Evolutionary conservation across 2,113 vertebrate genomes (phyloP).

Genomic region (Phalacrocorax brasilianus): DNA sequence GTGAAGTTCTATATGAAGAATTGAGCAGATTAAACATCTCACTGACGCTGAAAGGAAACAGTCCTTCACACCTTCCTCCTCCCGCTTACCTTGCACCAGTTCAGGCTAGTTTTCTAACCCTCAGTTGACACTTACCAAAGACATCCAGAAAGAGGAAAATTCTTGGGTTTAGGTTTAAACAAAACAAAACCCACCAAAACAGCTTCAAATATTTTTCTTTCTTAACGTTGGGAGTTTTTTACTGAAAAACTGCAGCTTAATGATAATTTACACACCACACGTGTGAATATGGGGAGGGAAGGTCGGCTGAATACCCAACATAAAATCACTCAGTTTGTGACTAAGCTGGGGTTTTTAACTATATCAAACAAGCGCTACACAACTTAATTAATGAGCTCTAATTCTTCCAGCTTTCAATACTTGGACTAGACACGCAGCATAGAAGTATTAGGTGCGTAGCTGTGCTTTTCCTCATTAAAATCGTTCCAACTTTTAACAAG

Average conservation of each 20-base stretch:
- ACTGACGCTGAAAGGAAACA: not conserved
- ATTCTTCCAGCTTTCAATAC: not conserved
- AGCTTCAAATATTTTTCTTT: not conserved
- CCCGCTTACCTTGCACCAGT: not conserved
- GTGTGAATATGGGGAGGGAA: fast-evolving
- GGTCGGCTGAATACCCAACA: fast-evolving
- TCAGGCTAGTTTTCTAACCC: not conserved
- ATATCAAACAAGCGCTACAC: not conserved
- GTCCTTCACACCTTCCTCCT: not conserved
- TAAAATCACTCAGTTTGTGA: not conserved
- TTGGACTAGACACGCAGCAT: fast-evolving
- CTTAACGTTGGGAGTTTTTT: not conserved
- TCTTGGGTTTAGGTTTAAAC: not conserved
- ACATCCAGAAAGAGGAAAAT: not conserved
- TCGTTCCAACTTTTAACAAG: not conserved
- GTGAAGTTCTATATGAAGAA: not conserved
- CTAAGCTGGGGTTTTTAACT: not conserved
- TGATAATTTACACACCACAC: not conserved
- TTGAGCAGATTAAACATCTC: not conserved
- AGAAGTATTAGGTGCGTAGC: not conserved
- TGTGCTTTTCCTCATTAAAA: not conserved
- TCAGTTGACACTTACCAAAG: not conserved
- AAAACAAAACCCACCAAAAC: not conserved
- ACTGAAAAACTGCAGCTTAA: not conserved
- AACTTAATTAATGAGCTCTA: not conserved